These are phyloP conservation scores for Dipodomys stephensi DNA, from an alignment of 2,113 vertebrate genomes.

Conservation along the genomic window DNA sequence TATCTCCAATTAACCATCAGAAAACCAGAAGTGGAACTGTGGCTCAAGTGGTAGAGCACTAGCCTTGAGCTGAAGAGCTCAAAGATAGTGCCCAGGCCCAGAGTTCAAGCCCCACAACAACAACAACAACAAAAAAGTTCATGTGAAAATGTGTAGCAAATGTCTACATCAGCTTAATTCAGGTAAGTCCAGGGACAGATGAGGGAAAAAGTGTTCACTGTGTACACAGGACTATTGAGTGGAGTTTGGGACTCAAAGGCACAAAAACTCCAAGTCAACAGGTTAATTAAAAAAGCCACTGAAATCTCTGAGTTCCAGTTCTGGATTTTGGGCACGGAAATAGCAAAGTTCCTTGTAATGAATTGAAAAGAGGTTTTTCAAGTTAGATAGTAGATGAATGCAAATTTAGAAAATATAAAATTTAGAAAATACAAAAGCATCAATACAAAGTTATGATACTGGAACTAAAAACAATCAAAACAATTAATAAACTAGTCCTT, in stretches of 20 bases:
- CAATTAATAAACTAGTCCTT: background rate
- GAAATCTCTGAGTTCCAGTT: background rate
- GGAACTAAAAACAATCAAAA: background rate
- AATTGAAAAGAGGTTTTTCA: background rate
- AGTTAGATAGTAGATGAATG: background rate
- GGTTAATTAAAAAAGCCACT: background rate
- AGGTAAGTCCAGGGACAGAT: background rate
- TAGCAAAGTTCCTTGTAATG: background rate
- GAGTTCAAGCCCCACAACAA: background rate
- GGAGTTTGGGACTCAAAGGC: background rate
- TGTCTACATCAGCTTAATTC: background rate
- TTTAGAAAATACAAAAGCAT: background rate
- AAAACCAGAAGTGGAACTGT: too few relatives aligned
- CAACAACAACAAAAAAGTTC: background rate
- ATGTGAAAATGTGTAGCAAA: background rate
- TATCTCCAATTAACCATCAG: too few relatives aligned
- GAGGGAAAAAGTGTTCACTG: background rate
- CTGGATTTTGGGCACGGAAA: background rate
- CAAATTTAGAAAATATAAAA: slow-evolving; percentile 9
- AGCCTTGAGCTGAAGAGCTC: too few relatives aligned
- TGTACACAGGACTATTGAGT: background rate
- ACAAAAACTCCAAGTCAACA: background rate
- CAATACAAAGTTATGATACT: background rate
- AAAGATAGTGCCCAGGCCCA: too few relatives aligned
- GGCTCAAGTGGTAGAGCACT: too few relatives aligned